Evolutionary conservation across 2,797 vertebrate genomes (phyloP).

Genomic region (Linurgus olivaceus): DNA sequence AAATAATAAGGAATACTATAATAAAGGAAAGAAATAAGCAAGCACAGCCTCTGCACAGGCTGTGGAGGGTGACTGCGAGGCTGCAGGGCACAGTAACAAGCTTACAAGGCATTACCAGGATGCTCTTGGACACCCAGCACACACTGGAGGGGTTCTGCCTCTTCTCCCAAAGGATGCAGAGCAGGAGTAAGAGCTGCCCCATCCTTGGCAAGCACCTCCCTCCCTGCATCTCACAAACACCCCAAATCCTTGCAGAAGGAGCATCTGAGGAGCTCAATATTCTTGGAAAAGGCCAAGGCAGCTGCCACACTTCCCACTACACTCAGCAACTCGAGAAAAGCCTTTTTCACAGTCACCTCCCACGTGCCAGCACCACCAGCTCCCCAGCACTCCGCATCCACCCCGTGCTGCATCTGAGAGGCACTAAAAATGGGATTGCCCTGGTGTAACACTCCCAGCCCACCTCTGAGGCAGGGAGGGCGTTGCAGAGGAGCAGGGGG

Average conservation of each 20-base stretch:
- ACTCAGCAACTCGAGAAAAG: background rate
- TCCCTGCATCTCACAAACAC: background rate
- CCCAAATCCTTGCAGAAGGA: background rate
- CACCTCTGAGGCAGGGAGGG: background rate
- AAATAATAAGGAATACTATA: background rate
- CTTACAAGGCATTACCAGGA: background rate
- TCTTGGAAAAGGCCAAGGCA: slow-evolving; percentile 32
- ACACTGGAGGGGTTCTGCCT: background rate
- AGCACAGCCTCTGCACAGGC: background rate
- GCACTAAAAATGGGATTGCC: background rate
- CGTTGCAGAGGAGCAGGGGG: background rate
- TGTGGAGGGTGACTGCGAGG: background rate
- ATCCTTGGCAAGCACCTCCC: background rate
- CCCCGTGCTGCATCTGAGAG: background rate
- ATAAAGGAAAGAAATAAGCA: background rate
- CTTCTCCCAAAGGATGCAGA: background rate
- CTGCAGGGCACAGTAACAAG: background rate
- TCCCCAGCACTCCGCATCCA: background rate
- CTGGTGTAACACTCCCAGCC: background rate
- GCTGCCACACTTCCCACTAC: slow-evolving; percentile 26
- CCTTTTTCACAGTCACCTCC: slow-evolving; percentile 39
- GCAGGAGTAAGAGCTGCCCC: background rate
- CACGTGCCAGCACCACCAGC: slow-evolving; percentile 1
- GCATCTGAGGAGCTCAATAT: background rate
- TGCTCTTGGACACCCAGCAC: background rate